A percentile compares a stretch with the other conserved stretches of the same genome.
Conservation (phyloP, 2,888 invertebrate species). For the Lingula anatina region DNA sequence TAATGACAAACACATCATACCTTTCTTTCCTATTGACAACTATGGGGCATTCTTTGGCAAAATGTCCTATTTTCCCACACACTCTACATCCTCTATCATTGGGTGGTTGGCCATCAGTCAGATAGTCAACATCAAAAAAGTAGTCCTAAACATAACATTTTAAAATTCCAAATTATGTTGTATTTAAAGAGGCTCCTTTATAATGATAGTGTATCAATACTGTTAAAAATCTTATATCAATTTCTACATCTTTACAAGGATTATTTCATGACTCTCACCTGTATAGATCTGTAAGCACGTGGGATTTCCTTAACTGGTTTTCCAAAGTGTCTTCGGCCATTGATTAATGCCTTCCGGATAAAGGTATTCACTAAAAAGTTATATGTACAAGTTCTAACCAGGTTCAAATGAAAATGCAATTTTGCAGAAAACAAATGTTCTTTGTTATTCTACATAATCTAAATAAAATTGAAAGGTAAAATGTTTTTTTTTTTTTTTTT, state of each 20-base stretch:
- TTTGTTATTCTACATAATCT: no score
- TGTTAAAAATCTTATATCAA: neutral
- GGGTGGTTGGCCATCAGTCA: conserved; percentile 54
- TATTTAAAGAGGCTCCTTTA: neutral
- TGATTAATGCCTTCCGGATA: conserved; percentile 52
- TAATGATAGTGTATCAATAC: neutral
- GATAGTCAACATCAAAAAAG: conserved; percentile 47
- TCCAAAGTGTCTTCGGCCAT: conserved; percentile 50
- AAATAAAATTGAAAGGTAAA: no score
- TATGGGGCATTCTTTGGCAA: conserved; percentile 53
- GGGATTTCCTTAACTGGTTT: conserved; percentile 21
- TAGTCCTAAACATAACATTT: conserved; percentile 36
- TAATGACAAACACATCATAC: neutral
- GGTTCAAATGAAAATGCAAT: no score
- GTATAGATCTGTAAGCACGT: conserved; percentile 5
- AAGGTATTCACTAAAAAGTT: conserved; percentile 54
- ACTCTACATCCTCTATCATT: conserved; percentile 57
- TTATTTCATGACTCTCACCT: conserved; percentile 7
- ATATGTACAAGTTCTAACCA: no score
- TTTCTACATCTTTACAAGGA: neutral
- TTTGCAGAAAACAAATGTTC: no score
- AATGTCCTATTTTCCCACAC: conserved; percentile 59
- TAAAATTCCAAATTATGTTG: neutral
- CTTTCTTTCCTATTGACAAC: conserved; percentile 23
- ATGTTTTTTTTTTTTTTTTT: no score